Percentiles rank a stretch among this genome's conserved stretches.
Evolutionary conservation across 1,140 invertebrate genomes (phyloP).

Genomic region (Apolygus lucorum): DNA sequence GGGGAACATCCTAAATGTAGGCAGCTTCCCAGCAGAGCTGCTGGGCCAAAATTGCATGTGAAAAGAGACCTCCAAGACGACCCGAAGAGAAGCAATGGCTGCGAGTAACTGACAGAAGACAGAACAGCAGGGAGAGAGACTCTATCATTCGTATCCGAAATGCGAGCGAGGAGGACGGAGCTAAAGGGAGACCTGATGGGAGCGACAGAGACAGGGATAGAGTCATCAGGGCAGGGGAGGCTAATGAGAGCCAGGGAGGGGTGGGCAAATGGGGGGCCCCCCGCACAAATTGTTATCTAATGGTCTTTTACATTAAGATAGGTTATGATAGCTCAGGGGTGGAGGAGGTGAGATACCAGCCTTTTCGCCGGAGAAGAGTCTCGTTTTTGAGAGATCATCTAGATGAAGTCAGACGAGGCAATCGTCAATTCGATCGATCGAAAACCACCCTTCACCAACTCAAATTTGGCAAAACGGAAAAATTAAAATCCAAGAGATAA

Average conservation of each 20-base stretch:
- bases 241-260: slow-evolving; percentile 20
- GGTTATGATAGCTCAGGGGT: slow-evolving; percentile 23
- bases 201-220: slow-evolving; percentile 16
- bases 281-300: slow-evolving; percentile 29
- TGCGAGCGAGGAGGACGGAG: slow-evolving; percentile 17
- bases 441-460: no score
- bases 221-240: slow-evolving; percentile 22
- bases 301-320: slow-evolving; percentile 30
- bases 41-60: no score
- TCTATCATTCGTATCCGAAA: slow-evolving; percentile 24
- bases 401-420: neutral
- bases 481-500: no score
- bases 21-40: no score
- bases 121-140: slow-evolving; percentile 20
- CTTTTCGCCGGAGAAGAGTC: neutral
- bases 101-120: slow-evolving; percentile 23
- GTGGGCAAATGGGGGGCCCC: slow-evolving; percentile 24
- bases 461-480: no score
- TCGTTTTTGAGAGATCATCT: neutral
- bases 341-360: slow-evolving; percentile 9
- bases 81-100: slow-evolving; percentile 17
- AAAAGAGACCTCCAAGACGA: slow-evolving; percentile 1
- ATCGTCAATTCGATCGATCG: neutral
- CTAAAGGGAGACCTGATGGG: neutral
- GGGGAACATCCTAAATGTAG: no score